Percentiles rank a stretch among this genome's conserved stretches.
These are phyloP conservation scores for Danaus melanippus DNA, from an alignment of 1,140 invertebrate species.

Conservation along the genomic window DNA sequence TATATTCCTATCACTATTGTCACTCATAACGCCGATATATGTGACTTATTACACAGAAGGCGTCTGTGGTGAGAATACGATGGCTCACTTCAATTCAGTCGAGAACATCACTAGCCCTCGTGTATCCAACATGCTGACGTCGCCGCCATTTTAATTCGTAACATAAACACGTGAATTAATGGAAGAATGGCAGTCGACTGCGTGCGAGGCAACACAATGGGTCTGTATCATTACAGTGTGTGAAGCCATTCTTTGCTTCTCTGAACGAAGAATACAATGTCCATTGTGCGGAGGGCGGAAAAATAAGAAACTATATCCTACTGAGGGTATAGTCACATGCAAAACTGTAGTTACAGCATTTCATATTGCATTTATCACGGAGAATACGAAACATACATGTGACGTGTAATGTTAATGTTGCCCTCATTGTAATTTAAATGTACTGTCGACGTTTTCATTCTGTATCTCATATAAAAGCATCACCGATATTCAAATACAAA, in stretches of 20 bases:
- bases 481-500: no score
- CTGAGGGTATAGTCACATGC: slow-evolving; percentile 10
- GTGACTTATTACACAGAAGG: slow-evolving; percentile 36
- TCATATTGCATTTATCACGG: background rate
- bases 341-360: slow-evolving; percentile 10
- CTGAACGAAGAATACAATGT: slow-evolving; percentile 52
- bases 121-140: slow-evolving; percentile 27
- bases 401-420: no score
- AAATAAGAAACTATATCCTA: slow-evolving; percentile 44
- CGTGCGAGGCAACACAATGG: slow-evolving; percentile 30
- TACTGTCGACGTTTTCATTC: no score
- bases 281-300: slow-evolving; percentile 49
- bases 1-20: slow-evolving; percentile 28
- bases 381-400: no score
- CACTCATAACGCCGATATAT: slow-evolving; percentile 41
- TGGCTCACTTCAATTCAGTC: slow-evolving; percentile 36
- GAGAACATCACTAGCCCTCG: slow-evolving; percentile 19
- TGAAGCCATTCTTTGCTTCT: slow-evolving; percentile 46
- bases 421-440: no score
- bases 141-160: slow-evolving; percentile 14
- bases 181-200: background rate
- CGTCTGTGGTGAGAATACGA: slow-evolving; percentile 39
- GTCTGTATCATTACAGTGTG: slow-evolving; percentile 31
- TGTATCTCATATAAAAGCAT: no score
- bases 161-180: slow-evolving; percentile 1